Evolutionary conservation across 1,140 invertebrate species (phyloP).

Genomic region (Pseudomyrmex flavicornis): DNA sequence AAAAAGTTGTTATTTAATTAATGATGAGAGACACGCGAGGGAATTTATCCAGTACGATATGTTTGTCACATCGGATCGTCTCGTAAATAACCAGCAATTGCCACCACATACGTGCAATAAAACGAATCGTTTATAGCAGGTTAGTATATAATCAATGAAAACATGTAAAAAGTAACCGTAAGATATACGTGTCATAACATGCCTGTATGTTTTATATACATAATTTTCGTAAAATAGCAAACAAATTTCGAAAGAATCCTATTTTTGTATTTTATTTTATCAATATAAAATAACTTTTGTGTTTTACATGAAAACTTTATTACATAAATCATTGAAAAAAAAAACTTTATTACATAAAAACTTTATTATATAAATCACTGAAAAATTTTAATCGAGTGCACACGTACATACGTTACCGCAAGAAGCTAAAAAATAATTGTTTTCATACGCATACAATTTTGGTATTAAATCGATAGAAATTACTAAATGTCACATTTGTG

Average conservation of each 20-base stretch:
- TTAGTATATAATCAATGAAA: background rate
- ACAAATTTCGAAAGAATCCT: background rate
- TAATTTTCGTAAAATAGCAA: background rate
- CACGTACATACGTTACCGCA: no score
- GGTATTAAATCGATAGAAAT: slow-evolving; percentile 18
- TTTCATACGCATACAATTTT: background rate
- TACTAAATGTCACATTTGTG: background rate
- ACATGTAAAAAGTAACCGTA: background rate
- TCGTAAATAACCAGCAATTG: slow-evolving; percentile 43
- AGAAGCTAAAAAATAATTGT: no score
- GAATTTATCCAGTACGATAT: slow-evolving; percentile 31
- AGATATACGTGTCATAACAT: background rate
- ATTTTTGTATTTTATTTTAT: background rate
- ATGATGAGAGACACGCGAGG: slow-evolving; percentile 10
- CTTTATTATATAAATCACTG: background rate
- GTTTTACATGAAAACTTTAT: no score
- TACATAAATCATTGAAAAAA: background rate
- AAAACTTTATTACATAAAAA: background rate
- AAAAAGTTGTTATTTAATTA: slow-evolving; percentile 56
- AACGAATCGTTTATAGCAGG: background rate
- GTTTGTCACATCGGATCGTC: slow-evolving; percentile 47
- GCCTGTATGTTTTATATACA: background rate
- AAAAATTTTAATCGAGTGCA: slow-evolving; percentile 19
- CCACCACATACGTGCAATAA: slow-evolving; percentile 16
- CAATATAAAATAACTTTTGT: no score